Percentiles rank a stretch among this genome's conserved stretches.
Conservation (phyloP, 2,797 vertebrate species). For the Amblyopsis hoosieri region DNA sequence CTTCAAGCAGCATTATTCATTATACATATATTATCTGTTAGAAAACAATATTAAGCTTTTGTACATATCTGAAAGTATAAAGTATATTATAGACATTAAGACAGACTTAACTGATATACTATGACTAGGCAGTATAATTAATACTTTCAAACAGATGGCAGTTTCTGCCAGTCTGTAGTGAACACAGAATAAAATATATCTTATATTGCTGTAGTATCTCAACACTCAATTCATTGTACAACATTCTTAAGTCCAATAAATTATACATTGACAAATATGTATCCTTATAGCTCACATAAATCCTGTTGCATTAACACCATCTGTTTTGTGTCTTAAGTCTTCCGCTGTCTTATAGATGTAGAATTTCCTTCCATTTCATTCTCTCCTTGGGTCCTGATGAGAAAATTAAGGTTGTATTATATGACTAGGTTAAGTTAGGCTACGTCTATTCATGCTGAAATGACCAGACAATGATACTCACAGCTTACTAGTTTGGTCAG, state of each 20-base stretch:
- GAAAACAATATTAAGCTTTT: background rate
- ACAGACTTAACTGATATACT: too few relatives aligned
- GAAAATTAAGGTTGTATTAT: slow-evolving; percentile 15
- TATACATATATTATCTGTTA: too few relatives aligned
- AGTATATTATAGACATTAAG: too few relatives aligned
- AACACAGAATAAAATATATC: too few relatives aligned
- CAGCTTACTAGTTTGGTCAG: slow-evolving; percentile 53
- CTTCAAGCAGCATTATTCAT: too few relatives aligned
- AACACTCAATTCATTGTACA: too few relatives aligned
- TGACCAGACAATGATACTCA: slow-evolving; percentile 54
- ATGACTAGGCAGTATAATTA: background rate
- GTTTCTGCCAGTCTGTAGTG: background rate
- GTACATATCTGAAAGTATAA: background rate
- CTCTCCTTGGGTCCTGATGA: slow-evolving; percentile 76
- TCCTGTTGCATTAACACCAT: too few relatives aligned
- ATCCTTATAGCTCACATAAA: too few relatives aligned
- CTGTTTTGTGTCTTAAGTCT: slow-evolving; percentile 37
- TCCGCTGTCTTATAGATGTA: slow-evolving; percentile 72
- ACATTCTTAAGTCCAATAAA: too few relatives aligned
- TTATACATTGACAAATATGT: background rate
- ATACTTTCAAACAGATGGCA: background rate
- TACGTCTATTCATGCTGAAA: background rate
- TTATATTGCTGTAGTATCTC: too few relatives aligned
- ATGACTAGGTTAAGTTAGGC: background rate
- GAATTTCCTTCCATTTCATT: slow-evolving; percentile 55